Base-by-base conservation (phyloP, 2,113 vertebrate genomes). In the Zeus faber region DNA sequence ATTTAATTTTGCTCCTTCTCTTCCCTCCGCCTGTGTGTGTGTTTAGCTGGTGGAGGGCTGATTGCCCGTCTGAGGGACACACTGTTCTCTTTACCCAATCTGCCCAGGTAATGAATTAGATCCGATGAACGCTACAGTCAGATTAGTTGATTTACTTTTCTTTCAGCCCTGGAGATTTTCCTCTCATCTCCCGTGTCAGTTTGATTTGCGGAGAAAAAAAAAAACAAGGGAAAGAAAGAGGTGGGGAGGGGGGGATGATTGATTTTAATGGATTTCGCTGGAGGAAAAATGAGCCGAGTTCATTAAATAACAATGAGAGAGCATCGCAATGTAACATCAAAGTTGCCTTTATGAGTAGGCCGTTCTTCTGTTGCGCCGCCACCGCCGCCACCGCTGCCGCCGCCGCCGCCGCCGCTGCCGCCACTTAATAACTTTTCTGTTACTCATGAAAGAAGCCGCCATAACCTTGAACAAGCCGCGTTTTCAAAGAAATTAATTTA, bases 251-350 rank as follows among this genome's bases (percentile, higher is more conserved):
- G 43, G 47, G 44, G 74, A 62, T 65, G 44, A 82, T 83, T 75
- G 76, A 86, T 82, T 74, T 79, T 57, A 81, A 84, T 70, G 72
- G 65, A 63, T 78, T 79, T 67, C n/a, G 65, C 71, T 68, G 29
- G 5, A 62, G 67, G 70, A 59, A 55, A 72, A 74, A 71, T 57
- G 46, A 69, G 65, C 31, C 14, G 11, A 70, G 73, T 77, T 81
- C 71, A 77, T 82, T 77, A 77, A 79, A 84, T 82, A 82, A 74
- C 62, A 81, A 76, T 59, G 69, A 76, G 51, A 50, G 65, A 62
- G 67, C 67, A 67, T 78, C 65, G 62, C 76, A 70, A 71, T 72
- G 67, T 50, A 66, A 76, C 79, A 74, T 82, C 70, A 85, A 72
- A 82, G 22, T 66, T 62, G 41, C 49, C 56, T 72, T 58, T 49